A percentile compares a stretch with the other conserved stretches of the same genome.
Conservation (phyloP, 2,797 vertebrate genomes). For the Melanotaenia boesemani region DNA sequence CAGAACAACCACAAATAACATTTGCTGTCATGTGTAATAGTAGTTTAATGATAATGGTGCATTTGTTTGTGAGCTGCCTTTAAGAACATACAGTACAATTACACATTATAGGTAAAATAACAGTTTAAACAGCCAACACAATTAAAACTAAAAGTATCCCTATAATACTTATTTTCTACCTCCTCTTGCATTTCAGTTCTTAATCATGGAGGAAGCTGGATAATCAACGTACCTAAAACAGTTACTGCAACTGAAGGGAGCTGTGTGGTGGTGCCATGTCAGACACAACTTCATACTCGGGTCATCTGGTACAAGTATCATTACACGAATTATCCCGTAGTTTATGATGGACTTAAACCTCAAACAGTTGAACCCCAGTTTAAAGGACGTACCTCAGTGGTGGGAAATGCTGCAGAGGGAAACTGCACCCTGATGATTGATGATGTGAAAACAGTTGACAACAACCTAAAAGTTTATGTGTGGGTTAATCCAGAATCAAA, state of each 20-base stretch:
- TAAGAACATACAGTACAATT: too few relatives aligned
- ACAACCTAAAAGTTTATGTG: conserved; percentile 35
- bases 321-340: neutral
- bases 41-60: too few relatives aligned
- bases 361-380: conserved; percentile 10
- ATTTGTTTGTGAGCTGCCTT: too few relatives aligned
- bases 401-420: conserved; percentile 44
- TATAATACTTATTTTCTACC: too few relatives aligned
- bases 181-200: conserved; percentile 2
- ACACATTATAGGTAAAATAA: too few relatives aligned
- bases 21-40: neutral
- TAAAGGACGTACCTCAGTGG: conserved; percentile 53
- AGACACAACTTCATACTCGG: conserved; percentile 16
- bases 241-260: conserved; percentile 57
- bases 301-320: conserved; percentile 65
- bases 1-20: neutral
- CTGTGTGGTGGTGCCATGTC: conserved; percentile 66
- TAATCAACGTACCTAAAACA: conserved; percentile 1
- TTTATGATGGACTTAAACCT: conserved; percentile 21
- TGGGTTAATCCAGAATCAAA: conserved; percentile 46
- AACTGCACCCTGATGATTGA: conserved; percentile 61
- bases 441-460: conserved; percentile 22
- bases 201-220: conserved; percentile 29
- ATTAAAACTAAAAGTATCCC: too few relatives aligned
- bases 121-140: too few relatives aligned